Base-by-base conservation (phyloP, 2,888 invertebrate genomes). In the Imbricaverruca yamaguchii region DNA sequence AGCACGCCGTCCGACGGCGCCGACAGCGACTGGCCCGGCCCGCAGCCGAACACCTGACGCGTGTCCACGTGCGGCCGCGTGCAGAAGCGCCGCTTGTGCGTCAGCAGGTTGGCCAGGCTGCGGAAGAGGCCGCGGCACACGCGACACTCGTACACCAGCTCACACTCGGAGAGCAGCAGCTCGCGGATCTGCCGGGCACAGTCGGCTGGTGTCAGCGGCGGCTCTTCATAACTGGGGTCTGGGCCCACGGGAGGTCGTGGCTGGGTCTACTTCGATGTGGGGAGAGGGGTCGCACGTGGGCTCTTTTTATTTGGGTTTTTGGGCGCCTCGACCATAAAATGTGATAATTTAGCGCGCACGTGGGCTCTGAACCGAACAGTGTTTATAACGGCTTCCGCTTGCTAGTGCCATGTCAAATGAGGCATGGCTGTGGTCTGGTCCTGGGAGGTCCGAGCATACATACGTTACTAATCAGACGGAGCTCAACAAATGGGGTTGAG, bases 141-240 rank as follows among this genome's bases (percentile, higher is more conserved):
- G 87, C 92, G 92, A 87, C 97, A 97, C 87, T 97, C 97, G 87
- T 94, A 93, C 85, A 97, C 90, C 82, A 96, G 88, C 87, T 94
- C 94, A 90, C 96, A 96, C 89, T 97, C 96, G 86, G 92, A 91
- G 61, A 92, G 89, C 63, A 97, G 89, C 81, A 95, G 89, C 84
- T 91, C 90, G 84, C 92, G 91, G 55, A 94, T 90, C 93, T 94
- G 88, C 11, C n/a, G 23, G 59, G 55, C 15, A n/a, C n/a, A 6
- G 23, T 3, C 18, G 12, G 65, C 0, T 23, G 65, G 23, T 23
- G 65, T n/a, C n/a, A 65, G 65, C 23, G 65, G 23, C 23, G 10
- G 23, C 18, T 9, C 15, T 11, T 18, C 69, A 53, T 7, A 59
- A 15, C 59, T 15, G n/a, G 65, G 65, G 65, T 67, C 15, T 21